Evolutionary conservation across 2,113 vertebrate genomes (phyloP).

Genomic region (Isurus oxyrinchus): DNA sequence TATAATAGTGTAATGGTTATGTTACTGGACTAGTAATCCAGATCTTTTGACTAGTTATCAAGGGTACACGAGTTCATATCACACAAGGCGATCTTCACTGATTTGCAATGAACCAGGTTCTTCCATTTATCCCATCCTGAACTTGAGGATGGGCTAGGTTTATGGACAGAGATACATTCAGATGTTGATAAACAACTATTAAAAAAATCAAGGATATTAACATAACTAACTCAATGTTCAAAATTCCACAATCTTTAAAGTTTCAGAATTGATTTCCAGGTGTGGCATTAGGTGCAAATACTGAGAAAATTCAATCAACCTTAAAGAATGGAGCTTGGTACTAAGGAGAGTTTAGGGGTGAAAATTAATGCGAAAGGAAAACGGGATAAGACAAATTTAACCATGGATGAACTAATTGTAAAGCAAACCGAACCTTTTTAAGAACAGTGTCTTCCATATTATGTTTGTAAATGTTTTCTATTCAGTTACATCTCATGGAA

Average conservation of each 20-base stretch:
- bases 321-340: not conserved
- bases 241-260: not conserved
- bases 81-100: not conserved
- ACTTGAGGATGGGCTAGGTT: not conserved
- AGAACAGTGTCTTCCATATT: not conserved
- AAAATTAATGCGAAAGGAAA: not conserved
- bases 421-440: not conserved
- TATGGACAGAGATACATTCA: not conserved
- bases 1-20: not conserved
- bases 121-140: not conserved
- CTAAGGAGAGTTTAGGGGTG: not conserved
- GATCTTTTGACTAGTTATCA: not conserved
- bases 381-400: not conserved
- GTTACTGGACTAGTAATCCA: not conserved
- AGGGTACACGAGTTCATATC: not conserved
- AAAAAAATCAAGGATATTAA: not conserved
- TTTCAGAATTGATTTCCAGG: not conserved
- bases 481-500: conserved; percentile 14
- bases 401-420: not conserved
- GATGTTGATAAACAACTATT: not conserved
- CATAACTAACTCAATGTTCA: not conserved
- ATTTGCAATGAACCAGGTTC: not conserved
- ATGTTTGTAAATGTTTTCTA: conserved; percentile 9
- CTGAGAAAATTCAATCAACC: not conserved
- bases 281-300: not conserved